Conservation (phyloP, 2,113 vertebrate genomes). For the Phainopepla nitens region DNA sequence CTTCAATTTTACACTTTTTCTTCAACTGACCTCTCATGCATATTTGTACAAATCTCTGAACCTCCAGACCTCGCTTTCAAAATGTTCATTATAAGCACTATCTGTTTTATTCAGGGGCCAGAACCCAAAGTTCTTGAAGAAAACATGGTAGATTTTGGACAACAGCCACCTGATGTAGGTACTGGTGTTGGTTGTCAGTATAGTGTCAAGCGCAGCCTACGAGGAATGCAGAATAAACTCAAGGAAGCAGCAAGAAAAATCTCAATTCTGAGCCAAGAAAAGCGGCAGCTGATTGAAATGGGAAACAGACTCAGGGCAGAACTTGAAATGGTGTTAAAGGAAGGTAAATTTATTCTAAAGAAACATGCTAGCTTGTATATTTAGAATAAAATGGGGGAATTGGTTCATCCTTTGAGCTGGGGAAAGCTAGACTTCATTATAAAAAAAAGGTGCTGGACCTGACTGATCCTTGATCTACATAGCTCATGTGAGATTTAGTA, state of each 20-base stretch:
- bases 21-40: not conserved
- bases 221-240: conserved; percentile 68
- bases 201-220: not conserved
- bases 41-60: not conserved
- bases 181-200: not conserved
- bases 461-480: not conserved
- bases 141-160: conserved; percentile 35
- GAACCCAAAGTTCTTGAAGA: conserved; percentile 7
- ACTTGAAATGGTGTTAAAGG: conserved; percentile 31
- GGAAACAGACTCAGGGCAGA: conserved; percentile 82
- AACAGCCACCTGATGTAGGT: not conserved
- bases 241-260: conserved; percentile 77
- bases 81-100: not conserved
- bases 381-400: not conserved
- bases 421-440: not conserved
- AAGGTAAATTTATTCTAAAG: conserved; percentile 59
- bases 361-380: not conserved
- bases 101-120: conserved; percentile 52
- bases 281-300: conserved; percentile 84
- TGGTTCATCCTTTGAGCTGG: not conserved
- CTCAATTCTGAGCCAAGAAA: conserved; percentile 76
- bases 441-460: not conserved
- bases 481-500: not conserved
- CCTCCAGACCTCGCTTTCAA: not conserved
- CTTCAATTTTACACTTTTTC: not conserved